A percentile compares a stretch with the other conserved stretches of the same genome.
These are phyloP conservation scores for Catamblyrhynchus diadema DNA, from an alignment of 2,797 vertebrate genomes.

Conservation along the genomic window DNA sequence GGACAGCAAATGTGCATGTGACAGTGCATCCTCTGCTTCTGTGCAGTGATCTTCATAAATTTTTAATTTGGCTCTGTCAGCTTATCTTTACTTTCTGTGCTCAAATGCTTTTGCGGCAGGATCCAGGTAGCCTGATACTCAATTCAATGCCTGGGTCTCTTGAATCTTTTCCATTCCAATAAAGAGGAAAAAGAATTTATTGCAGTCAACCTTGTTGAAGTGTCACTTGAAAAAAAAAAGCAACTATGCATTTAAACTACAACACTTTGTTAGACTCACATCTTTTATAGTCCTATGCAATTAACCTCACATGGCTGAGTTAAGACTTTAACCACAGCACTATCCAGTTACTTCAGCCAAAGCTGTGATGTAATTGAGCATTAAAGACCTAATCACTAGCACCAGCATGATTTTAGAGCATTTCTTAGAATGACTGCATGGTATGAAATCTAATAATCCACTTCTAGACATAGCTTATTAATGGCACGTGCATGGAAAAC, in stretches of 20 bases:
- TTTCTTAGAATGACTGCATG: not conserved
- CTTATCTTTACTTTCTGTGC: not conserved
- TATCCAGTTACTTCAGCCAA: not conserved
- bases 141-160: not conserved
- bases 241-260: not conserved
- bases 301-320: not conserved
- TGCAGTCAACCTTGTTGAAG: not conserved
- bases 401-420: not conserved
- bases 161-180: not conserved
- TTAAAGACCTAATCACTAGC: not conserved
- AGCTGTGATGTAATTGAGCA: not conserved
- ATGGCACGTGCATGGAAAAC: not conserved
- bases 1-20: not conserved
- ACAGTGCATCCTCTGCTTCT: not conserved
- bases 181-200: not conserved
- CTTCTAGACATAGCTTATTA: not conserved
- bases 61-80: not conserved
- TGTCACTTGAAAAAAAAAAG: not conserved
- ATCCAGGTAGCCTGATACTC: not conserved
- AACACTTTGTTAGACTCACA: not conserved
- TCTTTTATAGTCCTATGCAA: not conserved
- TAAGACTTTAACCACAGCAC: not conserved
- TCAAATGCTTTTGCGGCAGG: not conserved
- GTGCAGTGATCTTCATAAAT: not conserved
- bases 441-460: not conserved